phyloP scores from a whole-genome alignment of 2,888 invertebrate species.

The Amblyjoppa proteus region DNA sequence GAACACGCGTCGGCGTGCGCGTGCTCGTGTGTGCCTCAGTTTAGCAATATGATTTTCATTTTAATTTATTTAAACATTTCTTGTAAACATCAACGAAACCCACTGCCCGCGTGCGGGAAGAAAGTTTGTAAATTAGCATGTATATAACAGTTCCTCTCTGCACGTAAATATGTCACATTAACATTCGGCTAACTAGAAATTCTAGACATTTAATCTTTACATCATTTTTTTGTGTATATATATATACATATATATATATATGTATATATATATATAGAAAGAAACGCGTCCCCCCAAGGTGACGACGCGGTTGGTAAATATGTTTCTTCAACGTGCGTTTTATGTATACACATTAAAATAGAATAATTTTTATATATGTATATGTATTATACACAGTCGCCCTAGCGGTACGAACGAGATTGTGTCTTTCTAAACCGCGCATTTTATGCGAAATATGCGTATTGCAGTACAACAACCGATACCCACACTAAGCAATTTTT shows the following conservation, averaged over 20 bases:
- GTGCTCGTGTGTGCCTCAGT: constrained; percentile 55
- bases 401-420: constrained; percentile 39
- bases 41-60: constrained; percentile 51
- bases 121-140: constrained; percentile 34
- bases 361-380: constrained; percentile 32
- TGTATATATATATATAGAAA: not conserved
- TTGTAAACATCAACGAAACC: constrained; percentile 66
- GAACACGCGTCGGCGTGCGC: constrained; percentile 61
- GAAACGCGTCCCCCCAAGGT: constrained; percentile 54
- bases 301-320: constrained; percentile 54
- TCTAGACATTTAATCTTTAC: constrained; percentile 14
- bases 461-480: constrained; percentile 23
- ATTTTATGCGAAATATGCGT: constrained; percentile 38
- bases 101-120: constrained; percentile 7
- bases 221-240: not conserved
- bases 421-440: constrained; percentile 18
- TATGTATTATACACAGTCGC: constrained; percentile 36
- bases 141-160: constrained; percentile 19
- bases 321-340: constrained; percentile 39
- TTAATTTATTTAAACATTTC: constrained; percentile 32
- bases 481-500: constrained; percentile 30
- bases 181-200: constrained; percentile 18
- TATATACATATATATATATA: constrained; percentile 30
- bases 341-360: constrained; percentile 38
- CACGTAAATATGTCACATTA: constrained; percentile 37